Evolutionary conservation across 2,113 vertebrate genomes (phyloP).

Genomic region (Amphiprion ocellaris): DNA sequence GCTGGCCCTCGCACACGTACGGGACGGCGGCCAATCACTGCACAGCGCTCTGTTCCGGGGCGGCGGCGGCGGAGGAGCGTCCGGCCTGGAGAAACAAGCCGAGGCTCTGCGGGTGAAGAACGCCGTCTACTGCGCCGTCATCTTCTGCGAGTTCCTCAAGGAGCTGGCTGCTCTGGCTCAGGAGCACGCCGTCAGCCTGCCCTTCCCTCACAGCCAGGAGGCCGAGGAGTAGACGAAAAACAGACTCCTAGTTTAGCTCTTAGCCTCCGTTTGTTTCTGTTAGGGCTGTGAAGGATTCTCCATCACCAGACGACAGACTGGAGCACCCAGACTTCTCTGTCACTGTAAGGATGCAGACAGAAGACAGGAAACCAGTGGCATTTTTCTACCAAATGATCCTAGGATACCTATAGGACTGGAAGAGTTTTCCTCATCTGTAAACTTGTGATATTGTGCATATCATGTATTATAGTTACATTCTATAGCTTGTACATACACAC

Average conservation of each 20-base stretch:
- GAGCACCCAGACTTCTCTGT: constrained; percentile 49
- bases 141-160: constrained; percentile 97
- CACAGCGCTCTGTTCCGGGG: constrained; percentile 86
- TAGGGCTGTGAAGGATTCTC: constrained; percentile 12
- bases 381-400: constrained; percentile 65
- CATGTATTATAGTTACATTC: constrained; percentile 83
- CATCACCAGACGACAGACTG: constrained; percentile 33
- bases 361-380: constrained; percentile 8
- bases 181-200: constrained; percentile 93
- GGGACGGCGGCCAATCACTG: constrained; percentile 89
- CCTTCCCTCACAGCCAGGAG: constrained; percentile 88
- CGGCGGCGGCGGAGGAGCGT: constrained; percentile 42
- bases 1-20: constrained; percentile 89
- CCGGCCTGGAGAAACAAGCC: constrained; percentile 87
- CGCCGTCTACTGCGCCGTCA: constrained; percentile 94
- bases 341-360: constrained; percentile 8
- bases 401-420: constrained; percentile 65
- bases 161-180: constrained; percentile 96
- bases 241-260: background rate
- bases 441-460: constrained; percentile 79
- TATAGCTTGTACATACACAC: constrained; percentile 72
- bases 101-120: constrained; percentile 95
- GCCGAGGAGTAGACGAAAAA: constrained; percentile 82
- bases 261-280: background rate
- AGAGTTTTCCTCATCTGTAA: constrained; percentile 55